Percentiles rank a stretch among this genome's conserved stretches.
Conservation (phyloP, 2,888 invertebrate species). For the Orthonychiurus folsomi region DNA sequence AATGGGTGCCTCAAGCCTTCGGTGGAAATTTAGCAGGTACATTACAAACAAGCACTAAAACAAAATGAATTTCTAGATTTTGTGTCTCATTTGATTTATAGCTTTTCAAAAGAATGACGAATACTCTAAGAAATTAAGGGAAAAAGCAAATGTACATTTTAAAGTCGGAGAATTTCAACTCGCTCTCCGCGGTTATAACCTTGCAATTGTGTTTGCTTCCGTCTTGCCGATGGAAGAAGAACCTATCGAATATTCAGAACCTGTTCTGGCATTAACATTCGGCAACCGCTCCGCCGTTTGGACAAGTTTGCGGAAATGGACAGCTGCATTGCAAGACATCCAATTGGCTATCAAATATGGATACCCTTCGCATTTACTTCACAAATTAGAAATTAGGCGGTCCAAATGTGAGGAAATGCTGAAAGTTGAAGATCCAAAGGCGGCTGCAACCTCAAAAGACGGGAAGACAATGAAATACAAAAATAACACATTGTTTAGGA, state of each 20-base stretch:
- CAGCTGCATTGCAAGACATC: slow-evolving; percentile 19
- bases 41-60: background rate
- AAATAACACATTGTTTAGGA: slow-evolving; percentile 16
- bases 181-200: slow-evolving; percentile 29
- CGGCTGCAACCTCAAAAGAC: slow-evolving; percentile 13
- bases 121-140: background rate
- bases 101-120: background rate
- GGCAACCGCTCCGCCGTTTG: slow-evolving; percentile 28
- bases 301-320: slow-evolving; percentile 14
- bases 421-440: slow-evolving; percentile 7
- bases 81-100: background rate
- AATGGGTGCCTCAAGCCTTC: background rate
- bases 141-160: background rate
- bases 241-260: slow-evolving; percentile 12
- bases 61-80: background rate
- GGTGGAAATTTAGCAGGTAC: background rate
- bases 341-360: slow-evolving; percentile 12
- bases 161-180: slow-evolving; percentile 13
- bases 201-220: slow-evolving; percentile 24
- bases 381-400: slow-evolving; percentile 13
- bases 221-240: background rate
- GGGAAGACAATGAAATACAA: slow-evolving; percentile 4
- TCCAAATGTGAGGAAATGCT: slow-evolving; percentile 14
- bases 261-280: slow-evolving; percentile 17
- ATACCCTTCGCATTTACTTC: slow-evolving; percentile 4